Evolutionary conservation across 1,140 invertebrate genomes (phyloP).

Genomic region (Paracyclopina nana): DNA sequence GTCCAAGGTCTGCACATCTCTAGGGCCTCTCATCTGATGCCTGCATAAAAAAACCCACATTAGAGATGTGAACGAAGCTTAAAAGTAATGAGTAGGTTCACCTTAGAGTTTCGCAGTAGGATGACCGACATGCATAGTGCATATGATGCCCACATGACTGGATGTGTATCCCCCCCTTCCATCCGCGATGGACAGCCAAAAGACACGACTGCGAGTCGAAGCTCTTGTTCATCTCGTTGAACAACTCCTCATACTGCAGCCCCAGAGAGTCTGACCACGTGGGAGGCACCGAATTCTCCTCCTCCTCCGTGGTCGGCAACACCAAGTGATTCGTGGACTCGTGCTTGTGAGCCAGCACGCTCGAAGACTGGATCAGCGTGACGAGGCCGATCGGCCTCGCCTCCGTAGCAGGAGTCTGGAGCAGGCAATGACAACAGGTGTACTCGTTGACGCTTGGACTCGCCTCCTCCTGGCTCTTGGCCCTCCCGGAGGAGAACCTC

Average conservation of each 20-base stretch:
- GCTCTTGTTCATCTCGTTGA: background rate
- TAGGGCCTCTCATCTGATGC: slow-evolving; percentile 1
- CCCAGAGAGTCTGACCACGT: background rate
- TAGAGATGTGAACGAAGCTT: too few species aligned
- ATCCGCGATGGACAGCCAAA: slow-evolving; percentile 24
- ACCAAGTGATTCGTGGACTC: slow-evolving; percentile 34
- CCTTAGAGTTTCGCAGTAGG: background rate
- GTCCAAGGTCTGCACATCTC: slow-evolving; percentile 8
- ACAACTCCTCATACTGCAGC: background rate
- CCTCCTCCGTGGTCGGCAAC: slow-evolving; percentile 44
- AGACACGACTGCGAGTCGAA: background rate
- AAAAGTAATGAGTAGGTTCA: too few species aligned
- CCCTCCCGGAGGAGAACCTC: background rate
- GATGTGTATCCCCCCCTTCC: slow-evolving; percentile 32
- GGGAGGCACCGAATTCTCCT: slow-evolving; percentile 21
- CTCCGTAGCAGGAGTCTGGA: slow-evolving; percentile 58
- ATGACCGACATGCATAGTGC: background rate
- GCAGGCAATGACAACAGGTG: slow-evolving; percentile 88
- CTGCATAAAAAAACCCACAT: too few species aligned
- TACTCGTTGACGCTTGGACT: slow-evolving; percentile 37
- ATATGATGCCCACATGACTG: slow-evolving; percentile 9
- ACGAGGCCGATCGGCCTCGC: slow-evolving; percentile 75
- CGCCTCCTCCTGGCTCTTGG: background rate
- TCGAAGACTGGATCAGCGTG: slow-evolving; percentile 63
- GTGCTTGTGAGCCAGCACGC: slow-evolving; percentile 52